Evolutionary conservation across 1,140 invertebrate genomes (phyloP), one percentile per base, ranked within the genome.

Genomic region (Camponotus vicinus): DNA sequence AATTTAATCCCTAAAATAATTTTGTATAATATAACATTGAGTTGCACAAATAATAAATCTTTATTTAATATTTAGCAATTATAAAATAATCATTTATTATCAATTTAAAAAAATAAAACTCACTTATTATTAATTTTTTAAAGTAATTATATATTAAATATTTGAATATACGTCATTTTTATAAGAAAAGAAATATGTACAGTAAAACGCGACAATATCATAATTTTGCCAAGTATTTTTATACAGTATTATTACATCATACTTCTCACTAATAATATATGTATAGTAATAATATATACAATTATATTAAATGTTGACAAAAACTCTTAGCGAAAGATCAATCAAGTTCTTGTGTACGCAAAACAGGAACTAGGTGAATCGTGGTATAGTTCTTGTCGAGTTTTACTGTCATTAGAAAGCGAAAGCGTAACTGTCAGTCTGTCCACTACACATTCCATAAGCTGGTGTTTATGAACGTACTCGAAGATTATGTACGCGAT

Each of bases 361-460:
- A 82, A 82, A 73, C 73, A 61, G 27, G 57, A 83, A 49, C 67
- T n/a, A 40, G 69, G 27, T 75, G 69, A 57, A 83, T 32, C 69
- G 55, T 45, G 18, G 69, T 40, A 75, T 21, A 45, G 69, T 59
- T 78, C 73, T 66, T 85, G 61, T 59, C 59, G 82, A 85, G 73
- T 85, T 85, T 85, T 85, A 85, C 75, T 45, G 34, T 59, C 76
- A 59, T 78, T 79, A 86, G 84, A 85, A 52, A 85, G 86, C 27
- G 75, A 80, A 75, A 86, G 69, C 71, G 63, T 70, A 71, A 71
- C 83, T 57, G 75, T 73, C 67, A 73, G 49, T 69, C 66, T 61
- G 55, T 55, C 45, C 49, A 49, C 55, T 49, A 40, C 37, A 42
- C 66, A 61, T 83, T 79, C 66, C 27, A 42, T 32, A 61, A 78